A percentile compares a stretch with the other conserved stretches of the same genome.
Evolutionary conservation across 2,113 vertebrate species (phyloP).

Genomic region (Triplophysa tibetana): DNA sequence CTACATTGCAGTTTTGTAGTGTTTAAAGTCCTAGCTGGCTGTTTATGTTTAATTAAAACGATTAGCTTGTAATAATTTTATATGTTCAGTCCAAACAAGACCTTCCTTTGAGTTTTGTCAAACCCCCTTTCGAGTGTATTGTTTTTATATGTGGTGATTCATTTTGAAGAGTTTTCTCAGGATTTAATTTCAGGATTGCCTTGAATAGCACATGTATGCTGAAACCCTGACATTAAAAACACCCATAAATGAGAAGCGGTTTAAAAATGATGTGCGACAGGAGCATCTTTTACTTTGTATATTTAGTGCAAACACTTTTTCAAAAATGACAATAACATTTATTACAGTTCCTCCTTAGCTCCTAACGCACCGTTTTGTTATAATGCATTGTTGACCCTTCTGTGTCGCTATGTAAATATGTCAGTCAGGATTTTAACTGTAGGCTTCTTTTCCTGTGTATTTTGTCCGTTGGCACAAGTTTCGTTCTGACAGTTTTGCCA

Average conservation of each 20-base stretch:
- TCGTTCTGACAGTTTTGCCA: slow-evolving; percentile 43
- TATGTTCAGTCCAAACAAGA: slow-evolving; percentile 3
- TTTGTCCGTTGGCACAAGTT: slow-evolving; percentile 20
- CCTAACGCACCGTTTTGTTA: background rate
- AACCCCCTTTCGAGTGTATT: too few species aligned
- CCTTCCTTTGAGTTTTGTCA: slow-evolving; percentile 13
- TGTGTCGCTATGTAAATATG: slow-evolving; percentile 37
- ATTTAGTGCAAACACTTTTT: background rate
- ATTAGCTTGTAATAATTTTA: background rate
- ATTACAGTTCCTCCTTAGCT: background rate
- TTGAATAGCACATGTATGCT: too few species aligned
- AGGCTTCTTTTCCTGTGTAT: slow-evolving; percentile 23
- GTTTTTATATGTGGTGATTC: too few species aligned
- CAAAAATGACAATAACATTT: background rate
- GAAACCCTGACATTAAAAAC: too few species aligned
- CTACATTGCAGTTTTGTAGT: background rate
- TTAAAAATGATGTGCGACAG: too few species aligned
- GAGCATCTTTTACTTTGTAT: too few species aligned
- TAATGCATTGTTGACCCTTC: background rate
- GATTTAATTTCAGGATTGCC: too few species aligned
- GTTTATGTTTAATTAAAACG: background rate
- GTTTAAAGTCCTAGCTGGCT: background rate
- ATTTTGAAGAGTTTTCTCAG: too few species aligned
- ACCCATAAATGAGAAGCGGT: too few species aligned
- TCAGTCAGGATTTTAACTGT: slow-evolving; percentile 8